phyloP scores from a whole-genome alignment of 2,888 invertebrate species.

The Galeopsomyia nigrocyanea region DNA sequence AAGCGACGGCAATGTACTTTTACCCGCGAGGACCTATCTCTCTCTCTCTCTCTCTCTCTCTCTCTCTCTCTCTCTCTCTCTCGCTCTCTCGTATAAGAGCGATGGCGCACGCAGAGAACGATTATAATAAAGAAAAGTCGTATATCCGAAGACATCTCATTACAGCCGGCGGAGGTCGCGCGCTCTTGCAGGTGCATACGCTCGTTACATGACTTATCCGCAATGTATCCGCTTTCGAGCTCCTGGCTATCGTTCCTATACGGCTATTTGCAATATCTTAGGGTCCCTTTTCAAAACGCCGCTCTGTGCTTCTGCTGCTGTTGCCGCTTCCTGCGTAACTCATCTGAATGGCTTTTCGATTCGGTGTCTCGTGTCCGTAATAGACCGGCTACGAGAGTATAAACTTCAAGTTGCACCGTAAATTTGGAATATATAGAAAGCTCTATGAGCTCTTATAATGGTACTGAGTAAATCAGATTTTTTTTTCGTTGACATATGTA shows the following conservation, averaged over 20 bases:
- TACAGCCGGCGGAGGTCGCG: slow-evolving; percentile 51
- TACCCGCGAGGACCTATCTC: too few species aligned
- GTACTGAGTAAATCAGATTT: too few species aligned
- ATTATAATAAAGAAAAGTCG: slow-evolving; percentile 59
- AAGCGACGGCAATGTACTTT: not conserved
- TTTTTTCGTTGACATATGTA: too few species aligned
- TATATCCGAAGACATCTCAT: slow-evolving; percentile 61
- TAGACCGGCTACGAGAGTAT: not conserved
- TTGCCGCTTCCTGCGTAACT: slow-evolving; percentile 29
- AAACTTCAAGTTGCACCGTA: too few species aligned
- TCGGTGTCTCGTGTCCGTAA: slow-evolving; percentile 25
- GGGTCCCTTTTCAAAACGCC: not conserved
- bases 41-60: too few species aligned
- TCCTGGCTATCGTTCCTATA: slow-evolving; percentile 47
- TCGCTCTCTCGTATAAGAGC: slow-evolving; percentile 14
- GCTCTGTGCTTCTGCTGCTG: too few species aligned
- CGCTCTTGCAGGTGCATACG: slow-evolving; percentile 12
- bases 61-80: too few species aligned
- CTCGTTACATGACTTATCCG: slow-evolving; percentile 59
- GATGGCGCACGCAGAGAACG: slow-evolving; percentile 30
- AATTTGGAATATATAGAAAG: too few species aligned
- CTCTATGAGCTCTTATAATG: too few species aligned
- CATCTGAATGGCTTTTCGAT: slow-evolving; percentile 30
- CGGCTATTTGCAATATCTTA: slow-evolving; percentile 44
- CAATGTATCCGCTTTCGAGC: slow-evolving; percentile 46